Conservation (phyloP, 2,797 vertebrate species). For the Phrynocephalus forsythii region DNA sequence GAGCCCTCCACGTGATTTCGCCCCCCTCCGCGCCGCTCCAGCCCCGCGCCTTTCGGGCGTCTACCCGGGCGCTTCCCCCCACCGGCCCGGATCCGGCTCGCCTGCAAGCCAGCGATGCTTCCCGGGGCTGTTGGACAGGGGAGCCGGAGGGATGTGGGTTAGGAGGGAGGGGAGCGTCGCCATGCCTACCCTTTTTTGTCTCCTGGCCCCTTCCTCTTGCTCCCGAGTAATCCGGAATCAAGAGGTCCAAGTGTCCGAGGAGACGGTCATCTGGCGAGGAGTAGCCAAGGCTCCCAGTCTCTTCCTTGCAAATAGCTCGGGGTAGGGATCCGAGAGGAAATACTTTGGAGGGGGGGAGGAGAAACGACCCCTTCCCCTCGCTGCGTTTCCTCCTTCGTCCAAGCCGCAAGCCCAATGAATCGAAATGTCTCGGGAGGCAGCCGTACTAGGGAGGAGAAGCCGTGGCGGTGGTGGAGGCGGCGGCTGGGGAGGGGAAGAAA, state of each 20-base stretch:
- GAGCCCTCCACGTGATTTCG: constrained; percentile 30
- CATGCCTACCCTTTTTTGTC: constrained; percentile 11
- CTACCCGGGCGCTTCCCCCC: not conserved
- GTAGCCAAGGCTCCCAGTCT: not conserved
- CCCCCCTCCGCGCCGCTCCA: not conserved
- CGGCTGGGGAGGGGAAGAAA: not conserved
- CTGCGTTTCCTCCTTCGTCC: not conserved
- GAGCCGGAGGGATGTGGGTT: not conserved
- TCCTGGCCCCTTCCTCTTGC: not conserved
- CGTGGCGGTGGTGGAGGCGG: not conserved
- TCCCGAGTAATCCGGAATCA: constrained; percentile 30
- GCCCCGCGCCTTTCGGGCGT: not conserved
- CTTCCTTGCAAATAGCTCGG: not conserved
- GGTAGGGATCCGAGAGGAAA: rapidly evolving
- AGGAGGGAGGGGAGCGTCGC: not conserved
- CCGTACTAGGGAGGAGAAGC: not conserved
- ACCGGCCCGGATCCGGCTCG: not conserved
- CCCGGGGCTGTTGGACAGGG: not conserved
- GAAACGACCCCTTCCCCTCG: not conserved
- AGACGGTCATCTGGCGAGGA: constrained; percentile 20
- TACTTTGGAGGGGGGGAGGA: not conserved
- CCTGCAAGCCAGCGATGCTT: no score
- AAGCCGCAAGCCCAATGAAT: not conserved
- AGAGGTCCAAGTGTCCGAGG: not conserved
- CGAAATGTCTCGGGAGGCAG: not conserved